Evolutionary conservation across 2,888 invertebrate genomes (phyloP).

Genomic region (Spicauda simplicius): DNA sequence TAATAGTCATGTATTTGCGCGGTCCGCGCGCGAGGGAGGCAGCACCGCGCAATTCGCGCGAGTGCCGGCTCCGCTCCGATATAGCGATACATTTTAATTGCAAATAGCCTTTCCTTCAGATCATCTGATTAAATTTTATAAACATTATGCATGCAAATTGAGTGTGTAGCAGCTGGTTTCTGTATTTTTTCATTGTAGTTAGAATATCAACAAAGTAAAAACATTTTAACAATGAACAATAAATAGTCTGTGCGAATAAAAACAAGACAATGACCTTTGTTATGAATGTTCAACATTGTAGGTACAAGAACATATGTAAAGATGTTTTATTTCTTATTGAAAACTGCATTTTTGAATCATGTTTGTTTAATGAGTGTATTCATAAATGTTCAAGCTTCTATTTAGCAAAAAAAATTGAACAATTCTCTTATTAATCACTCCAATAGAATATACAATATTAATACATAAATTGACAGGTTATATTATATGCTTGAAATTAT

Average conservation of each 20-base stretch:
- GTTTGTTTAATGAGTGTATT: too few species aligned
- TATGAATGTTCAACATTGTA: constrained; percentile 15
- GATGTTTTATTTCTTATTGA: neutral
- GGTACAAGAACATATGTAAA: neutral
- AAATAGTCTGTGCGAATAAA: constrained; percentile 7
- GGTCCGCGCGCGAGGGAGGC: constrained; percentile 40
- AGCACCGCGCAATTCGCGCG: constrained; percentile 7
- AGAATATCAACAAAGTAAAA: constrained; percentile 18
- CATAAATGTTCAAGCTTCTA: too few species aligned
- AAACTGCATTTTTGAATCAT: neutral
- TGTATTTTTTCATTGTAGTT: constrained; percentile 4
- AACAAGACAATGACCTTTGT: constrained; percentile 38
- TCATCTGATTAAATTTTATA: constrained; percentile 3
- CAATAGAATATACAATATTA: too few species aligned
- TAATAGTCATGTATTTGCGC: constrained; percentile 64
- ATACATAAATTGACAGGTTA: too few species aligned
- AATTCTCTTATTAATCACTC: too few species aligned
- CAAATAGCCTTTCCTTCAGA: constrained; percentile 10
- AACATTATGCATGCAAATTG: constrained; percentile 21
- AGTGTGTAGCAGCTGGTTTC: constrained; percentile 29
- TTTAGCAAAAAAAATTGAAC: too few species aligned
- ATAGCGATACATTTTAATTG: constrained; percentile 22
- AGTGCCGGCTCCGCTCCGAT: constrained; percentile 7
- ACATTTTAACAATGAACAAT: constrained; percentile 14
- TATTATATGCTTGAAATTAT: too few species aligned